These are phyloP conservation scores for Pristionchus fissidentatus DNA, from an alignment of 2,888 invertebrate species.

Conservation along the genomic window DNA sequence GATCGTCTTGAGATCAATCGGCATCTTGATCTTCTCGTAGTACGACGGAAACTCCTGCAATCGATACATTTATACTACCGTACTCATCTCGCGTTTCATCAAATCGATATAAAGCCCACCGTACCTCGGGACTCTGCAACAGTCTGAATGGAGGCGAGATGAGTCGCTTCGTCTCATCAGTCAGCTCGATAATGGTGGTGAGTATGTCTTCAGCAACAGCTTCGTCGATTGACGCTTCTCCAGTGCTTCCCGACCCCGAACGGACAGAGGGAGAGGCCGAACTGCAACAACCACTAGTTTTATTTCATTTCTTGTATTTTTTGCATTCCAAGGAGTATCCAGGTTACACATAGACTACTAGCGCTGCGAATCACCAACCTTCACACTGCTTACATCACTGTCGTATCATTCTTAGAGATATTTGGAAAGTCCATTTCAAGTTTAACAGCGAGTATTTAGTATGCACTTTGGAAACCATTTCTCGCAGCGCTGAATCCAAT, in stretches of 20 bases:
- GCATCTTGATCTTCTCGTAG: slow-evolving; percentile 91
- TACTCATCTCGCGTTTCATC: background rate
- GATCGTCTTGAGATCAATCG: slow-evolving; percentile 93
- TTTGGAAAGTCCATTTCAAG: too few species aligned
- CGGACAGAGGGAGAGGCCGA: slow-evolving; percentile 21
- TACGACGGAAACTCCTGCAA: slow-evolving; percentile 90
- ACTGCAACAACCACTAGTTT: background rate
- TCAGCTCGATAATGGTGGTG: slow-evolving; percentile 88
- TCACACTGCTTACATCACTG: too few species aligned
- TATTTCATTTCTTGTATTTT: too few species aligned
- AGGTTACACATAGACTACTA: too few species aligned
- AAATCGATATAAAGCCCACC: slow-evolving; percentile 49
- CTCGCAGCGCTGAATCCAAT: background rate
- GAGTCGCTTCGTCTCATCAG: slow-evolving; percentile 85
- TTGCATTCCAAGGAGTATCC: too few species aligned
- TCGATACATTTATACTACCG: background rate
- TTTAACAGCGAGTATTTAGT: too few species aligned
- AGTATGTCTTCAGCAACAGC: slow-evolving; percentile 89
- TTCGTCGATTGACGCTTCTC: slow-evolving; percentile 2
- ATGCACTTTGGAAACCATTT: background rate
- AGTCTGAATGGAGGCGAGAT: slow-evolving; percentile 90
- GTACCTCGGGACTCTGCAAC: slow-evolving; percentile 88
- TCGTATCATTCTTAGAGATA: too few species aligned
- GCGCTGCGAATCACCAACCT: too few species aligned
- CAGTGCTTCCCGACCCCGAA: background rate